A percentile compares a stretch with the other conserved stretches of the same genome.
Conservation (phyloP, 2,888 invertebrate species). For the Tetragnatha montana region DNA sequence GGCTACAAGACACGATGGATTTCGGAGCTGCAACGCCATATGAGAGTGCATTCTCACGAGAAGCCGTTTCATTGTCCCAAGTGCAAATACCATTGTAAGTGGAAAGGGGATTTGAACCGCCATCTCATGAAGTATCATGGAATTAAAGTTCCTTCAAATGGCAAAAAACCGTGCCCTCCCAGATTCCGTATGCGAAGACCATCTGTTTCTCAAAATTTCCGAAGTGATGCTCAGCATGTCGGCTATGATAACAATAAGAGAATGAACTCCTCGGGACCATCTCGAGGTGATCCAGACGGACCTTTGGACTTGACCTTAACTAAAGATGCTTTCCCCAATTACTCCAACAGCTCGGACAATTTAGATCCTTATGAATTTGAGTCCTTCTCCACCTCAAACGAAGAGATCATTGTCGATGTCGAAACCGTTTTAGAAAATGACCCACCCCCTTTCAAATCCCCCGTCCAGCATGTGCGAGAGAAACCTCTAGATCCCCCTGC, state of each 20-base stretch:
- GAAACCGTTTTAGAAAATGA: slow-evolving; percentile 3
- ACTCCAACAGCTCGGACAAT: not conserved
- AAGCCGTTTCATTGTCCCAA: slow-evolving; percentile 72
- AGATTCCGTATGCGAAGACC: slow-evolving; percentile 43
- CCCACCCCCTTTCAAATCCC: slow-evolving; percentile 18
- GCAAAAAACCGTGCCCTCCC: slow-evolving; percentile 29
- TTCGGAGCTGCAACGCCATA: slow-evolving; percentile 72
- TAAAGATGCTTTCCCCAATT: slow-evolving; percentile 53
- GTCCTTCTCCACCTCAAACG: slow-evolving; percentile 27
- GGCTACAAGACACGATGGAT: slow-evolving; percentile 72
- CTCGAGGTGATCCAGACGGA: slow-evolving; percentile 26
- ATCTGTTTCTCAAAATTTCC: not conserved
- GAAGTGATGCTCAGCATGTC: slow-evolving; percentile 38
- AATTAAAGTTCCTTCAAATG: slow-evolving; percentile 57
- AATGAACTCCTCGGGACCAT: slow-evolving; percentile 13
- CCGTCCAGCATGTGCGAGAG: slow-evolving; percentile 30
- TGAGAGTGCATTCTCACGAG: slow-evolving; percentile 72
- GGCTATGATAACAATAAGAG: slow-evolving; percentile 42
- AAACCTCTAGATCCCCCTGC: slow-evolving; percentile 4
- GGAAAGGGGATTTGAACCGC: slow-evolving; percentile 73
- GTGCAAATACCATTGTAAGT: slow-evolving; percentile 72
- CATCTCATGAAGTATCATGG: slow-evolving; percentile 72
- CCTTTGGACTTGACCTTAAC: slow-evolving; percentile 60
- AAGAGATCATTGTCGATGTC: slow-evolving; percentile 33
- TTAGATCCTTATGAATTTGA: slow-evolving; percentile 62